Conservation (phyloP, 2,797 vertebrate genomes). For the Bradypus variegatus region DNA sequence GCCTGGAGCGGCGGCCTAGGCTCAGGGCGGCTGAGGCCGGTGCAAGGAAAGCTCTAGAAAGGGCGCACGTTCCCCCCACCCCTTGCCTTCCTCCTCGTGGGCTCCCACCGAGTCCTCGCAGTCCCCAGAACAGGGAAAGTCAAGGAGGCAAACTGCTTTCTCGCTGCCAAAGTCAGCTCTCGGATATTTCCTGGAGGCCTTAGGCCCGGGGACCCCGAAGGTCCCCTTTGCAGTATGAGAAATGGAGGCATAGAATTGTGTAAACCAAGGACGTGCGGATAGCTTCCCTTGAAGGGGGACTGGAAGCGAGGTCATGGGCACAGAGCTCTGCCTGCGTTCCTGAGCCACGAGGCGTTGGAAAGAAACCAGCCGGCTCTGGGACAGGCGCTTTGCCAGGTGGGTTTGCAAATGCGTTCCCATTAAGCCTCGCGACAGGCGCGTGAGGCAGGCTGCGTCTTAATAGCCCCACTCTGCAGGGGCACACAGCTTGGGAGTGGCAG, state of each 20-base stretch:
- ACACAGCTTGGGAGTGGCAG: background rate
- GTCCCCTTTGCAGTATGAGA: background rate
- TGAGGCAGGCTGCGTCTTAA: background rate
- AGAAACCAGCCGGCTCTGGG: background rate
- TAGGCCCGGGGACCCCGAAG: background rate
- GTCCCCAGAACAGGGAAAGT: background rate
- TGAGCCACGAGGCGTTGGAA: background rate
- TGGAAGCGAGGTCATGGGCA: background rate
- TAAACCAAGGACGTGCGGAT: background rate
- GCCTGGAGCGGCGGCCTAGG: background rate
- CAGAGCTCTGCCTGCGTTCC: background rate
- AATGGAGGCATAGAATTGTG: background rate
- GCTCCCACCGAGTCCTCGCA: background rate
- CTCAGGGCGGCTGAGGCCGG: background rate
- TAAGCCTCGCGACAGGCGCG: fast-evolving
- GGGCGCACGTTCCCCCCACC: fast-evolving
- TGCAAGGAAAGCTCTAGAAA: background rate
- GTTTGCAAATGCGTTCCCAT: background rate
- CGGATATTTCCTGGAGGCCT: fast-evolving
- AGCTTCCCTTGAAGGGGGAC: background rate
- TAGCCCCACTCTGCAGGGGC: background rate
- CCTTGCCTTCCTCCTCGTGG: background rate
- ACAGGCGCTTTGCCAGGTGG: background rate
- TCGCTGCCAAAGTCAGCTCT: background rate
- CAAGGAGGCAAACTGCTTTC: background rate